These are phyloP conservation scores for Ictalurus punctatus DNA, from an alignment of 2,113 vertebrate species.

Conservation along the genomic window DNA sequence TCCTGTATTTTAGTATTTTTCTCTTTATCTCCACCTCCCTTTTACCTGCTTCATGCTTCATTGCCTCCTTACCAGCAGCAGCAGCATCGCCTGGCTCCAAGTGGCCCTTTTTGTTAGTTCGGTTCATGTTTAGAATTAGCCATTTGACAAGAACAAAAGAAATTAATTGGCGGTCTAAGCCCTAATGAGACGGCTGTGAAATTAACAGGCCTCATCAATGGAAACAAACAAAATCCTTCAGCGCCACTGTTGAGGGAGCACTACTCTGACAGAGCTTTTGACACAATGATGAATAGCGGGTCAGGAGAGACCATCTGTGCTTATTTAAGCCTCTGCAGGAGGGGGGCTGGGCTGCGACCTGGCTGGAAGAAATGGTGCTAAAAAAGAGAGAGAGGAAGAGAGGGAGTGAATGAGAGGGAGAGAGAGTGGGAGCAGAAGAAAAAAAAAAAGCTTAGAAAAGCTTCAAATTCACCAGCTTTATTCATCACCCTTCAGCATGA, in stretches of 20 bases:
- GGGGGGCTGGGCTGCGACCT: constrained; percentile 67
- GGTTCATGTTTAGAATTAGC: constrained; percentile 89
- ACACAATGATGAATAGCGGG: constrained; percentile 83
- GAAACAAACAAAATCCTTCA: constrained; percentile 92
- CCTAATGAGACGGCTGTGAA: constrained; percentile 94
- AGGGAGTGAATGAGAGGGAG: constrained; percentile 55
- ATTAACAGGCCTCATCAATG: constrained; percentile 89
- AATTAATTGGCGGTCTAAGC: constrained; percentile 98
- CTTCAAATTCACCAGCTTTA: constrained; percentile 75
- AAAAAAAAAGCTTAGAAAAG: constrained; percentile 59
- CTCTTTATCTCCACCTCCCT: constrained; percentile 61
- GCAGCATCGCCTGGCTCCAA: constrained; percentile 62
- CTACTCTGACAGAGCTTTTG: constrained; percentile 83
- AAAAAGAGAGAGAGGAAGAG: constrained; percentile 58
- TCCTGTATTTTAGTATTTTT: constrained; percentile 29
- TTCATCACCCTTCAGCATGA: constrained; percentile 81
- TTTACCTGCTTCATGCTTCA: constrained; percentile 68
- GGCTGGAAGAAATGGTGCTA: constrained; percentile 68
- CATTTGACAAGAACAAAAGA: constrained; percentile 95
- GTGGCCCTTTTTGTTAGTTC: constrained; percentile 72
- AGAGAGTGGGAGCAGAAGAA: constrained; percentile 26
- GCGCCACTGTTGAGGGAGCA: constrained; percentile 78
- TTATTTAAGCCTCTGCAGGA: constrained; percentile 73
- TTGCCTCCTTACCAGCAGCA: constrained; percentile 51
- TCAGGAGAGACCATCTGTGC: constrained; percentile 91